Evolutionary conservation across 2,113 vertebrate genomes (phyloP), one percentile per base, ranked within the genome.

Genomic region (Hystrix cristata): DNA sequence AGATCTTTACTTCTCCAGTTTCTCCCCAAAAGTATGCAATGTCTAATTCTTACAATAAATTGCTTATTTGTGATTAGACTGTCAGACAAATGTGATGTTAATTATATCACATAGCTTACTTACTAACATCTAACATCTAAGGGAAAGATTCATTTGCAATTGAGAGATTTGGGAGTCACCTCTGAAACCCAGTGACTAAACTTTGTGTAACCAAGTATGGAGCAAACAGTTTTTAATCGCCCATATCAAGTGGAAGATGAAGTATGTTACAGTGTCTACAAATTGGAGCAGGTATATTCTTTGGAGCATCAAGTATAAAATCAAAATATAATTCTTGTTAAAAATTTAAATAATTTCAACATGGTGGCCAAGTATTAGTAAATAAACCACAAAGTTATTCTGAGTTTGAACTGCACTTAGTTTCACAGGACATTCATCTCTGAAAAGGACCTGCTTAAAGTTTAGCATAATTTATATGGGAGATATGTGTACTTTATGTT

Each of bases 251-350:
- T 51, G 62, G 27, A 25, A 21, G 23, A 34, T 11, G 3, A 48
- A 38, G 9, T 14, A 80, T 3, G 21, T 38, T 15, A n/a, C 14
- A 13, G 62, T 9, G 64, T 11, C 55, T 71, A 9, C 13, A 15
- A 51, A n/a, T 0, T 15, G 21, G 29, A 38, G 3, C 3, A 69
- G n/a, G 25, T 43, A 27, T n/a, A 5, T 0, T 21, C 55, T 38
- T 51, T 46, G 0, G 4, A 69, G 48, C 38, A 59, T 12, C 21
- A 23, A 43, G 60, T 48, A 38, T 11, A 51, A 67, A 90, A 78
- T 48, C 23, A 51, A 84, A 85, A 31, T 7, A 21, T 8, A 29
- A 9, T 10, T 19, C 64, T 15, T 46, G 29, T 48, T 62, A 51
- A 51, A 88, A 53, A 69, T 55, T 25, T 69, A 25, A 67, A 29